phyloP scores from a whole-genome alignment of 1,140 invertebrate genomes.

The Vanessa atalanta region DNA sequence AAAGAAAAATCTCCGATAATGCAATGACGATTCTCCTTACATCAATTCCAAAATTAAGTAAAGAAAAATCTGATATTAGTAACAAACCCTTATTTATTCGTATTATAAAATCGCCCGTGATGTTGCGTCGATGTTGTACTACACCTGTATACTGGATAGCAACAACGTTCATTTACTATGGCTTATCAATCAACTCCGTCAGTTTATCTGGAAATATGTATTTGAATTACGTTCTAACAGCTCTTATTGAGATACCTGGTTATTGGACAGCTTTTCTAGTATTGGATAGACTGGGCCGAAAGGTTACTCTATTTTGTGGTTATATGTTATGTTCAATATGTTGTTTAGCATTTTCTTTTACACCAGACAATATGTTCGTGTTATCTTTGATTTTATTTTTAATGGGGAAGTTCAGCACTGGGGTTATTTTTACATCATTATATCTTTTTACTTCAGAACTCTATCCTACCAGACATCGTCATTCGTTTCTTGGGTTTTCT shows the following conservation, averaged over 20 bases:
- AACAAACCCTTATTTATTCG: constrained; percentile 54
- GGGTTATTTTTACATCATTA: constrained; percentile 83
- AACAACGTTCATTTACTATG: constrained; percentile 90
- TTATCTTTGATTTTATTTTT: constrained; percentile 64
- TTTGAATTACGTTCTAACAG: constrained; percentile 85
- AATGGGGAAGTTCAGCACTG: constrained; percentile 65
- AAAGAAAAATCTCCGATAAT: constrained; percentile 79
- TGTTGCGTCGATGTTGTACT: constrained; percentile 84
- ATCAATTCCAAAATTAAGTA: constrained; percentile 51
- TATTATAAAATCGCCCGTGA: constrained; percentile 82
- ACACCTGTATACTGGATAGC: constrained; percentile 88
- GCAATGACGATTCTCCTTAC: constrained; percentile 76
- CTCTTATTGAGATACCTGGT: constrained; percentile 86
- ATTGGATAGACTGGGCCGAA: constrained; percentile 84
- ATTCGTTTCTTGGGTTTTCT: constrained; percentile 85
- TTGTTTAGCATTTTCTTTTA: constrained; percentile 66
- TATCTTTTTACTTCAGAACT: constrained; percentile 88
- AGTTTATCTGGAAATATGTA: constrained; percentile 86
- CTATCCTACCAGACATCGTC: constrained; percentile 86
- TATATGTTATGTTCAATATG: constrained; percentile 63
- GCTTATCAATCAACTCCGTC: constrained; percentile 89
- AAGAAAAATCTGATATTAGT: constrained; percentile 36
- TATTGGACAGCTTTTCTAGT: constrained; percentile 84
- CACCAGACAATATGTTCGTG: constrained; percentile 50
- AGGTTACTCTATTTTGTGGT: constrained; percentile 63